Conservation (phyloP, 2,113 vertebrate species). For the Plectropomus leopardus region DNA sequence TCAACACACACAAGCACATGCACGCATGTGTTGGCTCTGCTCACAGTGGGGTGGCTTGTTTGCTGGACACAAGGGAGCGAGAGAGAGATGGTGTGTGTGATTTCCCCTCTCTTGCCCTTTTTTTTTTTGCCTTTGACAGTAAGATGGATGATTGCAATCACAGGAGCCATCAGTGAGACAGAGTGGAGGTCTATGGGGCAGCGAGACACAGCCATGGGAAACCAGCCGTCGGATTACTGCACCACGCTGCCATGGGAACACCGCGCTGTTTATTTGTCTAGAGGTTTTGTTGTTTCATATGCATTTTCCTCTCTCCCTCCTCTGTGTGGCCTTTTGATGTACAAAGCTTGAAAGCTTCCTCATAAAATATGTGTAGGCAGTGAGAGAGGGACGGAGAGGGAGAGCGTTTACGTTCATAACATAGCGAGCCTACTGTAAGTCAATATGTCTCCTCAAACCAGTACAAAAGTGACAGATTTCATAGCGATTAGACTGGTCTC, state of each 20-base stretch:
- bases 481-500: constrained; percentile 67
- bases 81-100: constrained; percentile 74
- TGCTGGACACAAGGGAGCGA: constrained; percentile 78
- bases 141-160: constrained; percentile 88
- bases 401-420: constrained; percentile 54
- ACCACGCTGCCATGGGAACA: constrained; percentile 81
- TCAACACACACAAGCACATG: constrained; percentile 24
- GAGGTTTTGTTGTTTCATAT: constrained; percentile 74
- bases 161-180: constrained; percentile 85
- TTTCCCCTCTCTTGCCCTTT: constrained; percentile 77
- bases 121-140: constrained; percentile 80
- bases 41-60: constrained; percentile 81
- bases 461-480: constrained; percentile 73
- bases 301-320: constrained; percentile 56
- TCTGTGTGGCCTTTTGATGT: constrained; percentile 62
- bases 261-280: constrained; percentile 79
- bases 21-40: constrained; percentile 57
- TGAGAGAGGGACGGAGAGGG: constrained; percentile 19
- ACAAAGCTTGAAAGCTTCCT: constrained; percentile 67
- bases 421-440: constrained; percentile 61
- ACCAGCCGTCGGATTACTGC: constrained; percentile 85
- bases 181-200: constrained; percentile 82
- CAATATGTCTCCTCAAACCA: constrained; percentile 68
- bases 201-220: constrained; percentile 84
- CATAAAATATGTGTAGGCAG: constrained; percentile 51